These are phyloP conservation scores for Xiphophorus maculatus DNA, from an alignment of 2,113 vertebrate species.

Conservation along the genomic window DNA sequence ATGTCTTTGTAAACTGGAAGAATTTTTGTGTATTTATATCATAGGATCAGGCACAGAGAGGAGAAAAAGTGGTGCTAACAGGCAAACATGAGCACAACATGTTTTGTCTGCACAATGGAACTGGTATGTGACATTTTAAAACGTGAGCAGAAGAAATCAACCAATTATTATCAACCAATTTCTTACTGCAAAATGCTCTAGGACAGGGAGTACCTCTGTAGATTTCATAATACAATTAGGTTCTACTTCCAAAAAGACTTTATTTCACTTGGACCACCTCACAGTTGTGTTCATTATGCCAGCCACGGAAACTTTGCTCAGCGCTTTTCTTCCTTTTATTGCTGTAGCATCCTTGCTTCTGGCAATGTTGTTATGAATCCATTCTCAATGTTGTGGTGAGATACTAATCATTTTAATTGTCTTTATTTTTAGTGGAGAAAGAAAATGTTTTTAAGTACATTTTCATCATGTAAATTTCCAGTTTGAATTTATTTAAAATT, in stretches of 20 bases:
- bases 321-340: no score
- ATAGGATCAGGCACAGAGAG: not conserved
- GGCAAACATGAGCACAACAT: not conserved
- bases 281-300: not conserved
- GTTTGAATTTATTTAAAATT: no score
- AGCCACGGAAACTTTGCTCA: not conserved
- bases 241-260: not conserved
- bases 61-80: not conserved
- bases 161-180: not conserved
- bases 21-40: not conserved
- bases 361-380: no score
- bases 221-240: not conserved
- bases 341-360: no score
- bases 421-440: no score
- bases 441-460: no score
- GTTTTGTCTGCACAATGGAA: not conserved
- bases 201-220: not conserved
- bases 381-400: no score
- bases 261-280: not conserved
- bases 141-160: not conserved
- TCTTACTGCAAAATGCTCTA: no score
- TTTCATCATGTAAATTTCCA: no score
- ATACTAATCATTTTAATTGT: no score
- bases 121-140: not conserved
- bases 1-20: no score